Evolutionary conservation across 1,140 invertebrate species (phyloP), one percentile per base, ranked within the genome.

Genomic region (Brachionus calyciflorus): DNA sequence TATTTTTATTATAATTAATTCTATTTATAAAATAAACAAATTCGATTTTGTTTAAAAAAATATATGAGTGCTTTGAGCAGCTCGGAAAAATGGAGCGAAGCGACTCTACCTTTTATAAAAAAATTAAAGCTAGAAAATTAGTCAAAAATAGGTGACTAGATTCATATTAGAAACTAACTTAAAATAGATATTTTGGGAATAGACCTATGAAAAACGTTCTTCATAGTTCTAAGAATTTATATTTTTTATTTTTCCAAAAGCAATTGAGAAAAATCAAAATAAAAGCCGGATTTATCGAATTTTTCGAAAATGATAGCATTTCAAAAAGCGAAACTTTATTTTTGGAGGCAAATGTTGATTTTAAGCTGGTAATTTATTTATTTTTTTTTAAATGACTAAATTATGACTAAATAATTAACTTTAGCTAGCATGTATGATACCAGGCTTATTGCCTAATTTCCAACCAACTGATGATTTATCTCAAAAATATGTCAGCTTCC

Each of bases 191-290:
- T n/a, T n/a, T n/a, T n/a, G n/a, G n/a, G n/a, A n/a, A n/a, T n/a
- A n/a, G n/a, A n/a, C n/a, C n/a, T n/a, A n/a, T n/a, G n/a, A n/a
- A n/a, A n/a, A n/a, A n/a, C n/a, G n/a, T n/a, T n/a, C n/a, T n/a
- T n/a, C n/a, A n/a, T 19, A 5, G 44, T 46, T 46, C 14, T 3
- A 65, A 44, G 17, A 12, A 26, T 7, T 30, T 24, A 30, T 46
- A 26, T 44, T 44, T 44, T 44, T 73, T 0, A 14, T 17, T 41
- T 37, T 49, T 49, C 19, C 19, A 10, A 26, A 33, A 73, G 69
- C 44, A 73, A 73, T 28, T 73, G 28, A 73, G 40, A 73, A 51
- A 49, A 28, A 40, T 73, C 26, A 73, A 73, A 73, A n/a, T 73
- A 19, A 49, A 30, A 73, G 44, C 69, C 12, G 69, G 10, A 4